Conservation (phyloP, 2,888 invertebrate genomes). For the Tachina grossa region DNA sequence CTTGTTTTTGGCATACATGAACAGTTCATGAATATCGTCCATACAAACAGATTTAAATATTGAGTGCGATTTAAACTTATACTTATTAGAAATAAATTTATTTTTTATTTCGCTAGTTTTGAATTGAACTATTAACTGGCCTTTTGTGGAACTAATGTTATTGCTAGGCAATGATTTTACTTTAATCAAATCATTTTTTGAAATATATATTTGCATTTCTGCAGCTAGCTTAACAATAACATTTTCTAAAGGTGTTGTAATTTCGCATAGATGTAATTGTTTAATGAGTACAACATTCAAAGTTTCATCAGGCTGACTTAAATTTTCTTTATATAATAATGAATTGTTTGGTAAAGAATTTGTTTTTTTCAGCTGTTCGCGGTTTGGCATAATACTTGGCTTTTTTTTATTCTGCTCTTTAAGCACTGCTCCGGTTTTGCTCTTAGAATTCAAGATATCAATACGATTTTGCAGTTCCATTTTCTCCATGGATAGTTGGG, state of each 20-base stretch:
- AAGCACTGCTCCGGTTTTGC: background rate
- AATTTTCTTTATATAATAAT: background rate
- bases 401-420: background rate
- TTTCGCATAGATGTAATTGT: background rate
- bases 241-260: slow-evolving; percentile 30
- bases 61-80: slow-evolving; percentile 1
- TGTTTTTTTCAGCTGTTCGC: background rate
- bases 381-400: background rate
- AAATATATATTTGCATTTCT: slow-evolving; percentile 22
- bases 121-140: slow-evolving; percentile 54
- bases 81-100: slow-evolving; percentile 54
- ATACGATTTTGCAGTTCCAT: slow-evolving; percentile 47
- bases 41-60: background rate
- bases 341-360: background rate
- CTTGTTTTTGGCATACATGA: slow-evolving; percentile 48
- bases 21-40: slow-evolving; percentile 44
- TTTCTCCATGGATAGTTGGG: slow-evolving; percentile 53
- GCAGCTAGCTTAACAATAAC: slow-evolving; percentile 23
- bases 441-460: background rate
- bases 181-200: slow-evolving; percentile 19
- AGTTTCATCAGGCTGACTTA: background rate
- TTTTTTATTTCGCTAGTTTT: slow-evolving; percentile 32
- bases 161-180: slow-evolving; percentile 7
- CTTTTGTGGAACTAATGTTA: background rate
- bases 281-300: slow-evolving; percentile 7